Conservation (phyloP, 2,797 vertebrate species). For the Perodicticus potto region DNA sequence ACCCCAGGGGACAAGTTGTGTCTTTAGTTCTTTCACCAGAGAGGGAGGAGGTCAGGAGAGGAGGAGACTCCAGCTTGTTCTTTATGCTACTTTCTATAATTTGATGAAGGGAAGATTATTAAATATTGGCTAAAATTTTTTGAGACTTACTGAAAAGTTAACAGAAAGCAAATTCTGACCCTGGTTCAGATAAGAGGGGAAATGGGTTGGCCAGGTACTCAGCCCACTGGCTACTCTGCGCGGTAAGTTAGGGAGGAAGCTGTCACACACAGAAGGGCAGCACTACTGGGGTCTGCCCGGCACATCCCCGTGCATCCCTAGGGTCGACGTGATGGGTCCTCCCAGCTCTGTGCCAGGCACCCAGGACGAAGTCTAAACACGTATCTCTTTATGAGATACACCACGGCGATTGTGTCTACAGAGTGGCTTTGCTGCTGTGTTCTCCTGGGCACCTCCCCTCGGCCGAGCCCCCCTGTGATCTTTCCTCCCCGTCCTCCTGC, state of each 20-base stretch:
- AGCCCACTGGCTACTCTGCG: not conserved
- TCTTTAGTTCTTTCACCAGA: not conserved
- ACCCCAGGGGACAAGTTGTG: not conserved
- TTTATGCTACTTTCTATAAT: not conserved
- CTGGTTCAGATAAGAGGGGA: not conserved
- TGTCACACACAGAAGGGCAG: no score
- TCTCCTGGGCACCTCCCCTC: not conserved
- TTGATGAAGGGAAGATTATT: not conserved
- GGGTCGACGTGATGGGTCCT: not conserved
- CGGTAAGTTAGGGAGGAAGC: not conserved
- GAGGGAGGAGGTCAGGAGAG: not conserved
- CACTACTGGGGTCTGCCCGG: no score
- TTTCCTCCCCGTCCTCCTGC: not conserved
- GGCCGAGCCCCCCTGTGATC: not conserved
- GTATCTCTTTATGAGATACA: not conserved
- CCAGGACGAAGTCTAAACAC: not conserved
- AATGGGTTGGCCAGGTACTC: not conserved
- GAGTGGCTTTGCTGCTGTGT: not conserved
- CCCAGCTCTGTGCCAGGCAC: not conserved
- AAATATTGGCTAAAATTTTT: not conserved
- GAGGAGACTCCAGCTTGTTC: not conserved
- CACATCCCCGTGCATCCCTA: no score
- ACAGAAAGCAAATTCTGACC: not conserved
- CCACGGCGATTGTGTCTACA: not conserved
- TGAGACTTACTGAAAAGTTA: not conserved